Base-by-base conservation (phyloP, 2,888 invertebrate genomes). In the Melanostoma mellinum region DNA sequence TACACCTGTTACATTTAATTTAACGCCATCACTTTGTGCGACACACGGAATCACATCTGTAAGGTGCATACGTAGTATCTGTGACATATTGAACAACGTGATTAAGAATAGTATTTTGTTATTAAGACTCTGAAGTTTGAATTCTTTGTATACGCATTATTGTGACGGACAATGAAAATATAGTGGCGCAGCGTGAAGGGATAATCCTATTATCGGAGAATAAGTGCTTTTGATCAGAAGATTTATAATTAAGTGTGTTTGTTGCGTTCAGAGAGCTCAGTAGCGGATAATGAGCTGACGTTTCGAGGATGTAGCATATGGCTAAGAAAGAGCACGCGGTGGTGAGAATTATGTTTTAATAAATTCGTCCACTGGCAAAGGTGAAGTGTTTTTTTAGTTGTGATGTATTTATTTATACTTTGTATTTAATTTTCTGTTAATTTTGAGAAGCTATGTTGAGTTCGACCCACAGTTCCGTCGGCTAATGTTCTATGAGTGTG, bases 41-140 rank as follows among this genome's bases (percentile, higher is more conserved):
- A n/a, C 20, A 38, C 32, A 58, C 36, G 38, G 38, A 48, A 67
- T 73, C 44, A 67, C 58, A 63, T 75, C 46, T 56, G 61, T 55
- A 79, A 82, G 81, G 77, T 77, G 81, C 63, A 71, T 71, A 74
- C 52, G n/a, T 40, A n/a, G 42, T 74, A 74, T 74, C 61, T 46
- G 85, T 80, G 84, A 82, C 87, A 87, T 86, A 87, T 87, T 87
- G 87, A 85, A 85, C 78, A 65, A 69, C 86, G 87, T 87, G 87
- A 86, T 86, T 86, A 86, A 72, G 78, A 82, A 78, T 85, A 65
- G 86, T 55, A 86, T 86, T 86, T 81, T 85, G 80, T 77, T 85
- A 86, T 87, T 86, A 87, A 85, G 80, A 63, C 79, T 80, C 55
- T 77, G 78, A 58, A 79, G 20, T 20, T 20, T 20, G 20, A 20